Evolutionary conservation across 2,113 vertebrate species (phyloP).

Genomic region (Colius striatus): DNA sequence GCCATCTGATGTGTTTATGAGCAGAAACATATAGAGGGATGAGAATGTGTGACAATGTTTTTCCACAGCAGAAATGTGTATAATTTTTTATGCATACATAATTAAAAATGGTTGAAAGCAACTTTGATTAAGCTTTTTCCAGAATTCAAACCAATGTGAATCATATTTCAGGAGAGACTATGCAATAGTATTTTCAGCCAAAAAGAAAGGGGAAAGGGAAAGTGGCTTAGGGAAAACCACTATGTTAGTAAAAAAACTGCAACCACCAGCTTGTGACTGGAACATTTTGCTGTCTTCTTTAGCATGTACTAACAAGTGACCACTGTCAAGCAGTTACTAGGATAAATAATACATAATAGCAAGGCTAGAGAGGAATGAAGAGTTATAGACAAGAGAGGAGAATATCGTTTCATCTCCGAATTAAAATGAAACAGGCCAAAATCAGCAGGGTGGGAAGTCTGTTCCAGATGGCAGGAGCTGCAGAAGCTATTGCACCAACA

Average conservation of each 20-base stretch:
- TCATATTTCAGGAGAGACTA: slow-evolving; percentile 35
- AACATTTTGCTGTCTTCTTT: slow-evolving; percentile 19
- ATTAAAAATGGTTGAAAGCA: slow-evolving; percentile 58
- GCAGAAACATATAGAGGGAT: not conserved
- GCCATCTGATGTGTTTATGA: slow-evolving; percentile 24
- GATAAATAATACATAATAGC: slow-evolving; percentile 46
- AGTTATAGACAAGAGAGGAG: slow-evolving; percentile 23
- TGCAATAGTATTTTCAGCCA: slow-evolving; percentile 23
- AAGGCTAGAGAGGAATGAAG: slow-evolving; percentile 29
- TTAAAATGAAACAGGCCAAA: slow-evolving; percentile 49
- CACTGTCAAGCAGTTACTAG: slow-evolving; percentile 32
- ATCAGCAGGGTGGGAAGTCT: slow-evolving; percentile 57
- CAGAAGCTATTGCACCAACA: slow-evolving; percentile 53
- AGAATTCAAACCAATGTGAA: slow-evolving; percentile 60
- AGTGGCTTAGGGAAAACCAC: not conserved
- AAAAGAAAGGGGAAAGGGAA: not conserved
- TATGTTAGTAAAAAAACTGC: not conserved
- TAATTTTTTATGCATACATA: slow-evolving; percentile 59
- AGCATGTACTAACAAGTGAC: slow-evolving; percentile 29
- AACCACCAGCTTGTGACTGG: not conserved
- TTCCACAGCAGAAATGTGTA: slow-evolving; percentile 19
- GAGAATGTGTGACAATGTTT: slow-evolving; percentile 4
- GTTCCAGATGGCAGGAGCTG: slow-evolving; percentile 63
- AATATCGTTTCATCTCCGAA: slow-evolving; percentile 60
- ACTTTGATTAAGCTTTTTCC: slow-evolving; percentile 64